A percentile compares a stretch with the other conserved stretches of the same genome.
Conservation (phyloP, 2,888 invertebrate genomes). For the Caenorhabditis sinica region DNA sequence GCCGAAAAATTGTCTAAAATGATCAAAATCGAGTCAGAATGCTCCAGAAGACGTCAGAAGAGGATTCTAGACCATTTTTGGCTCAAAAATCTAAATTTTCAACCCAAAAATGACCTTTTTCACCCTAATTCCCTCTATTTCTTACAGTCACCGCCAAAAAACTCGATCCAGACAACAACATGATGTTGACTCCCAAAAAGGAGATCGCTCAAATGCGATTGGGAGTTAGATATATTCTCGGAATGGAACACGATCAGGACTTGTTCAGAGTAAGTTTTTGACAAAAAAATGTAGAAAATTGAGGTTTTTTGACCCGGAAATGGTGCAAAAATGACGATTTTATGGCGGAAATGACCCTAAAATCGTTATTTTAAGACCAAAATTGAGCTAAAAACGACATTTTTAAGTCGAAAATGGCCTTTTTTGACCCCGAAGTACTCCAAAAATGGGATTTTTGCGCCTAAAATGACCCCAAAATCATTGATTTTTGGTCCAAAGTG, state of each 20-base stretch:
- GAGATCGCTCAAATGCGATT: not conserved
- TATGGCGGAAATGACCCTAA: not conserved
- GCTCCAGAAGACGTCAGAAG: too few species aligned
- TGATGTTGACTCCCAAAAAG: too few species aligned
- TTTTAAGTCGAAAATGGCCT: not conserved
- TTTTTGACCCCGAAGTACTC: not conserved
- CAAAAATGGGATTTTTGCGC: not conserved
- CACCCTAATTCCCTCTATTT: not conserved
- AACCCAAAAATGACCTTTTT: too few species aligned
- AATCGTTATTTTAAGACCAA: not conserved
- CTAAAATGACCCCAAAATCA: not conserved
- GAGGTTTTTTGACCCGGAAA: not conserved
- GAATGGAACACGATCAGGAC: not conserved
- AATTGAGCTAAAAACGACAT: not conserved
- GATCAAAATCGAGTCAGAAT: too few species aligned
- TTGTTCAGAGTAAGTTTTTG: constrained; percentile 12
- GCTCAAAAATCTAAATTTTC: too few species aligned
- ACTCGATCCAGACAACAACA: not conserved
- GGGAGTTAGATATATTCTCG: not conserved
- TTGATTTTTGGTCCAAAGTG: too few species aligned
- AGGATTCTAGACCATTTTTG: too few species aligned
- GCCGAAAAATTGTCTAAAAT: too few species aligned
- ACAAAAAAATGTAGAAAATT: not conserved
- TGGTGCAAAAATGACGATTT: not conserved
- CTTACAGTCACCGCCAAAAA: not conserved